These are phyloP conservation scores for Orbicella faveolata DNA, from an alignment of 64 coral and sea anemone genomes.

Conservation along the genomic window DNA sequence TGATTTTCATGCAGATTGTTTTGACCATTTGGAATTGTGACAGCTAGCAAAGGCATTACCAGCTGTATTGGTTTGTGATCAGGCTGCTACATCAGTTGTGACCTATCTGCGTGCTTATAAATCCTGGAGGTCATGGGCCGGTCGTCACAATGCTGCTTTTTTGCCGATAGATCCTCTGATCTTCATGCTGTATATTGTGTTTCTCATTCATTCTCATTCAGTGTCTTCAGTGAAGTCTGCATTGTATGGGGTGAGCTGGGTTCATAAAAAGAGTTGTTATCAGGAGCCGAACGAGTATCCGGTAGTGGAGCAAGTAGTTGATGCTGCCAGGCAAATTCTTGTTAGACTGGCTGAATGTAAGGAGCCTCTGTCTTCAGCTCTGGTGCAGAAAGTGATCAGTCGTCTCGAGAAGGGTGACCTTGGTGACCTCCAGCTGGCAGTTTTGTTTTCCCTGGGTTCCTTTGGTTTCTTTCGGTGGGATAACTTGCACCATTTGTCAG, in stretches of 20 bases:
- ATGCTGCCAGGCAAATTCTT: no score
- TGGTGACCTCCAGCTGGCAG: no score
- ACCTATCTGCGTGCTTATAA: constrained; percentile 10
- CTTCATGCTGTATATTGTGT: background rate
- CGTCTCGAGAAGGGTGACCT: no score
- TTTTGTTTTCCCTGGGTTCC: no score
- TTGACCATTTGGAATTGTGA: constrained; percentile 23
- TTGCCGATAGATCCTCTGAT: no score
- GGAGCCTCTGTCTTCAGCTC: no score
- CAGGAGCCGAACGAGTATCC: constrained; percentile 17
- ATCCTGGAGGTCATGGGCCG: constrained; percentile 4
- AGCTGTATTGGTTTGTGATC: constrained; percentile 19
- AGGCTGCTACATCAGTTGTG: constrained; percentile 4
- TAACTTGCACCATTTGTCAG: no score
- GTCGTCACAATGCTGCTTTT: no score
- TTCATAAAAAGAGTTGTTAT: constrained; percentile 34
- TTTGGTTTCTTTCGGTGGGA: no score
- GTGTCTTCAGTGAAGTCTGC: constrained; percentile 48
- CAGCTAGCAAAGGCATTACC: constrained; percentile 1
- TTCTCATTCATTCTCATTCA: constrained; percentile 24
- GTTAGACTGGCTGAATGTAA: no score
- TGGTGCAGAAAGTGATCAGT: no score
- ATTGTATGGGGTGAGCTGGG: constrained; percentile 44
- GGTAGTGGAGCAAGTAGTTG: background rate
- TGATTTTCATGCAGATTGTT: constrained; percentile 1